Conservation (phyloP, 2,888 invertebrate species). For the Scaptomyza caliginosa region DNA sequence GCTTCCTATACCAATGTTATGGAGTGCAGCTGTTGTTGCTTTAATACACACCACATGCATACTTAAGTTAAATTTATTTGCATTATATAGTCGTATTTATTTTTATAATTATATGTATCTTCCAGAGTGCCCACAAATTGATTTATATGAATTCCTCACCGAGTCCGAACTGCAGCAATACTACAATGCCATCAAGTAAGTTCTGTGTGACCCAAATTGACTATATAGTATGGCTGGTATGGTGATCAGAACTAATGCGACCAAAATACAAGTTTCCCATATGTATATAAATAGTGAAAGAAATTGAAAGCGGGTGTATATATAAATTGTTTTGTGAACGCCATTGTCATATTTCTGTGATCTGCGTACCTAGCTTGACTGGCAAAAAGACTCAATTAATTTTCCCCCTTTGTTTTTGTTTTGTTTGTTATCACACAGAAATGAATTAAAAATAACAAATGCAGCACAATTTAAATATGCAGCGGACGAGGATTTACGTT, state of each 20-base stretch:
- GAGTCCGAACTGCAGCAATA: constrained; percentile 98
- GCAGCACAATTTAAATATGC: constrained; percentile 97
- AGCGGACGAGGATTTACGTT: constrained; percentile 94
- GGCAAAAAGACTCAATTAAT: constrained; percentile 8
- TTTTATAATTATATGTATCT: constrained; percentile 49
- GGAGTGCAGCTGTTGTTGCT: constrained; percentile 57
- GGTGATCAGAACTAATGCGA: constrained; percentile 14
- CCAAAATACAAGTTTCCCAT: too few relatives aligned
- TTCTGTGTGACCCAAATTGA: constrained; percentile 53
- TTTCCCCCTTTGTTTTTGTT: constrained; percentile 10
- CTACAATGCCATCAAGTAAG: constrained; percentile 90
- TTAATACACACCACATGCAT: constrained; percentile 42
- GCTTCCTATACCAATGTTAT: constrained; percentile 32
- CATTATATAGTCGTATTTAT: constrained; percentile 61
- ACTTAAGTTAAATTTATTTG: constrained; percentile 57
- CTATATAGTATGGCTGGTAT: constrained; percentile 15
- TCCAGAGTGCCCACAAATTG: constrained; percentile 84
- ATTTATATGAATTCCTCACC: constrained; percentile 94
- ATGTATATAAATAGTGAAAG: too few relatives aligned
- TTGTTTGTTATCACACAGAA: constrained; percentile 85
- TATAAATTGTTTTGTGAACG: too few relatives aligned
- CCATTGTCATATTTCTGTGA: constrained; percentile 3
- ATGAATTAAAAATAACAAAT: constrained; percentile 94
- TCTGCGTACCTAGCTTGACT: constrained; percentile 11
- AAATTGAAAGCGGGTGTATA: too few relatives aligned